A percentile compares a stretch with the other conserved stretches of the same genome.
Evolutionary conservation across 2,113 vertebrate species (phyloP).

Genomic region (Clarias gariepinus): DNA sequence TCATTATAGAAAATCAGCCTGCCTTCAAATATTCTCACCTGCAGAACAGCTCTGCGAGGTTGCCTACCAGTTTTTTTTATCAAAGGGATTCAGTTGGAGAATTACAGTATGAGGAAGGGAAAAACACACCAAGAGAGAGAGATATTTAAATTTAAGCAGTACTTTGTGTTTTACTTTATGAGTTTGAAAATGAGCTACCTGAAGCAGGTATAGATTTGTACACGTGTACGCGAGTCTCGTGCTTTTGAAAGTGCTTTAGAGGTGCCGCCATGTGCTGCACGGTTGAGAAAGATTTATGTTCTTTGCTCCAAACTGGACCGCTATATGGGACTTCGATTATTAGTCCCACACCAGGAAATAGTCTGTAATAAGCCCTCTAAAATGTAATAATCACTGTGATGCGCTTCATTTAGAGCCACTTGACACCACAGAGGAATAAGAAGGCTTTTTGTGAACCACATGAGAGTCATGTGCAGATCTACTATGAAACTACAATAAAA

Average conservation of each 20-base stretch:
- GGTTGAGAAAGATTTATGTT: slow-evolving; percentile 81
- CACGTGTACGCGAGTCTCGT: slow-evolving; percentile 74
- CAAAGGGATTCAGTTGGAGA: slow-evolving; percentile 47
- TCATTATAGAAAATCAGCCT: slow-evolving; percentile 64
- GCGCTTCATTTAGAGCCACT: slow-evolving; percentile 65
- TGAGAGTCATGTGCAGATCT: slow-evolving; percentile 16
- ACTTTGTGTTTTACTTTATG: slow-evolving; percentile 10
- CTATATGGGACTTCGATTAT: slow-evolving; percentile 78
- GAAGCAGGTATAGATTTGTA: slow-evolving; percentile 60
- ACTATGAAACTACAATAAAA: slow-evolving; percentile 14
- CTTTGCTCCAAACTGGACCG: slow-evolving; percentile 64
- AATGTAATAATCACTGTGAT: slow-evolving; percentile 78
- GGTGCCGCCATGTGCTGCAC: slow-evolving; percentile 76
- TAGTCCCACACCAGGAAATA: slow-evolving; percentile 72
- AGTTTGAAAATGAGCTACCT: slow-evolving; percentile 1
- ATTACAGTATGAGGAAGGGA: slow-evolving; percentile 35
- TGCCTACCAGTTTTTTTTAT: slow-evolving; percentile 54
- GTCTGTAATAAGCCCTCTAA: slow-evolving; percentile 75
- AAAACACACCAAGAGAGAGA: slow-evolving; percentile 12
- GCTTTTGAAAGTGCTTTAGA: slow-evolving; percentile 77
- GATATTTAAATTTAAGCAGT: slow-evolving; percentile 35
- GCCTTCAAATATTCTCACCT: slow-evolving; percentile 64
- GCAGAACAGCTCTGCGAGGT: slow-evolving; percentile 50
- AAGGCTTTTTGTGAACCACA: slow-evolving; percentile 40
- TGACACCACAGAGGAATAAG: slow-evolving; percentile 47